Percentiles rank a stretch among this genome's conserved stretches.
Conservation (phyloP, 2,888 invertebrate genomes). For the Colletes collaris region DNA sequence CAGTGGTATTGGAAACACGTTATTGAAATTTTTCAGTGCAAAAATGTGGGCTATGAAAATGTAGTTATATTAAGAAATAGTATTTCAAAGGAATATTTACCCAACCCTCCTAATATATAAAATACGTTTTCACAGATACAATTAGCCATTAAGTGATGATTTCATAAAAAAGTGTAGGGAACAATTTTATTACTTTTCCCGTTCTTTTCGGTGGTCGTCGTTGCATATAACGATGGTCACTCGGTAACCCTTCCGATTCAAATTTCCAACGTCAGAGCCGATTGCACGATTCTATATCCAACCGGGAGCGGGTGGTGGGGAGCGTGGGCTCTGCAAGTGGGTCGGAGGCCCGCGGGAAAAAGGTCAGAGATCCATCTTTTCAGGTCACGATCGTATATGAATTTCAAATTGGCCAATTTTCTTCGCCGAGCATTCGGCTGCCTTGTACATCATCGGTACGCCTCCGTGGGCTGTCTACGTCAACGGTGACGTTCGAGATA, state of each 20-base stretch:
- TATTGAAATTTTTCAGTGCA: no score
- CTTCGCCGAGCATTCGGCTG: constrained; percentile 55
- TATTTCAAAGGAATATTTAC: no score
- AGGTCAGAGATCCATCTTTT: constrained; percentile 79
- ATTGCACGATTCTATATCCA: constrained; percentile 27
- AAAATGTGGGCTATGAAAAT: no score
- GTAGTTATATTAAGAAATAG: no score
- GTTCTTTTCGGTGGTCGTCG: neutral
- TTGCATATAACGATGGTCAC: no score
- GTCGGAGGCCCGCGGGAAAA: constrained; percentile 66
- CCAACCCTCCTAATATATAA: no score
- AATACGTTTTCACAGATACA: no score
- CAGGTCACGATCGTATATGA: constrained; percentile 81
- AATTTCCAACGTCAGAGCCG: constrained; percentile 27
- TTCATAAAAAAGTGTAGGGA: no score
- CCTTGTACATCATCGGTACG: constrained; percentile 41
- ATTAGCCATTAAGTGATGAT: no score
- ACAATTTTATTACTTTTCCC: neutral
- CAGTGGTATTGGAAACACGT: no score
- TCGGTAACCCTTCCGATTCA: neutral
- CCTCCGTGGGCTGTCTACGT: constrained; percentile 33
- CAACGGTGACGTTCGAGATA: constrained; percentile 37
- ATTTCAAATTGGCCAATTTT: constrained; percentile 81
- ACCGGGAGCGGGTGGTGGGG: neutral
- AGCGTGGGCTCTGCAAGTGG: constrained; percentile 28